Percentiles rank a stretch among this genome's conserved stretches.
These are phyloP conservation scores for Galaxea fascicularis DNA, from an alignment of 92 coral and sea anemone species.

Conservation along the genomic window DNA sequence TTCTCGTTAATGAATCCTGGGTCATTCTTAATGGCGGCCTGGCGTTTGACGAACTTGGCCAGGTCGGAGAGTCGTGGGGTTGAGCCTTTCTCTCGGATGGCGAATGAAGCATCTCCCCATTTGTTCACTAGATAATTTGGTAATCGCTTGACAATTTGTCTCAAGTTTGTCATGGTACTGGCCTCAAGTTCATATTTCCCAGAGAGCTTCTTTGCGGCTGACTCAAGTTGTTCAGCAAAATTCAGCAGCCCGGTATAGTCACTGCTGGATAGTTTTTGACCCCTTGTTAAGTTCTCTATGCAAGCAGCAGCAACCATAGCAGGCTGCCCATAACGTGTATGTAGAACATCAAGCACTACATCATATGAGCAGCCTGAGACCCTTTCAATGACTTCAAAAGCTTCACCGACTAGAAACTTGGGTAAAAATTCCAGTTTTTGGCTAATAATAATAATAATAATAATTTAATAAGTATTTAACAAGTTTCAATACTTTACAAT, in stretches of 20 bases:
- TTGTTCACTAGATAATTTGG: slow-evolving; percentile 55
- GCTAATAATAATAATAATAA: too few species aligned
- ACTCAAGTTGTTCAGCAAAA: slow-evolving; percentile 64
- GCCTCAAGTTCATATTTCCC: slow-evolving; percentile 59
- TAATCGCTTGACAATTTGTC: slow-evolving; percentile 43
- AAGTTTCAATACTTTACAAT: too few species aligned
- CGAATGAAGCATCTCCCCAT: slow-evolving; percentile 52
- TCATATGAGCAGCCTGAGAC: slow-evolving; percentile 66
- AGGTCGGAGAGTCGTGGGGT: slow-evolving; percentile 33
- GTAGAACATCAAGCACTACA: slow-evolving; percentile 36
- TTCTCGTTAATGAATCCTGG: neutral
- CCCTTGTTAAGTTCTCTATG: slow-evolving; percentile 53
- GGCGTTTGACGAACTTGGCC: too few species aligned
- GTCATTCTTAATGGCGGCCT: too few species aligned
- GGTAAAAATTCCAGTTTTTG: slow-evolving; percentile 62
- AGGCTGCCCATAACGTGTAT: slow-evolving; percentile 61
- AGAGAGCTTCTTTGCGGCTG: slow-evolving; percentile 41
- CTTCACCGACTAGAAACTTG: slow-evolving; percentile 56
- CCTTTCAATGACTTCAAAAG: slow-evolving; percentile 56
- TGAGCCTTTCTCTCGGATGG: slow-evolving; percentile 46
- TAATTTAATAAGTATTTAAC: too few species aligned
- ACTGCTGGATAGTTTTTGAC: slow-evolving; percentile 30
- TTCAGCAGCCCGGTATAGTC: slow-evolving; percentile 57
- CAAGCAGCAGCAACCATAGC: slow-evolving; percentile 70
- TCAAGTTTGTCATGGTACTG: slow-evolving; percentile 61